Evolutionary conservation across 1,140 invertebrate genomes (phyloP).

Genomic region (Hyphantria cunea): DNA sequence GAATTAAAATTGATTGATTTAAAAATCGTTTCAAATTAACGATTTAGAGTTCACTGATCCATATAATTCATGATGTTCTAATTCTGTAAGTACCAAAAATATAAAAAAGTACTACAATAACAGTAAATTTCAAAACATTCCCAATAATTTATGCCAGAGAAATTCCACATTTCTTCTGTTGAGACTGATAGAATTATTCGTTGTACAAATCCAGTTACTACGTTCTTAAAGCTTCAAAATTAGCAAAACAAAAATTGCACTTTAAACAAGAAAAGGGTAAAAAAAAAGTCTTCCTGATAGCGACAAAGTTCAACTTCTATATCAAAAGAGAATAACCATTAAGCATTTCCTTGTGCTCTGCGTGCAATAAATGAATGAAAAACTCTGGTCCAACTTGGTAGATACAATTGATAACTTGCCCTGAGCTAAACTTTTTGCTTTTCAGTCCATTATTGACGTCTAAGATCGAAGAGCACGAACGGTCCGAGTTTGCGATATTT

Average conservation of each 20-base stretch:
- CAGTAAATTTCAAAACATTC: no score
- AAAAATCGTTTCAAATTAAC: no score
- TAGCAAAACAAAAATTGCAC: conserved; percentile 52
- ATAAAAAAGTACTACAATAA: no score
- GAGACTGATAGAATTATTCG: no score
- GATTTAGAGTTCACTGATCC: no score
- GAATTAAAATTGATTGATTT: no score
- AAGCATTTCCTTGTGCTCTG: conserved; percentile 58
- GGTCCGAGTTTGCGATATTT: conserved; percentile 40
- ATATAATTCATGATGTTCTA: no score
- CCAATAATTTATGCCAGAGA: no score
- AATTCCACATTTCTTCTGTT: no score
- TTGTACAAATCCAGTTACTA: neutral
- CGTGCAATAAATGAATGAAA: conserved; percentile 73
- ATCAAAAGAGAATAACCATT: conserved; percentile 64
- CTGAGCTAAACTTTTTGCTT: conserved; percentile 68
- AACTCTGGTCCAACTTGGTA: conserved; percentile 61
- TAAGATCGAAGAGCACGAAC: conserved; percentile 50
- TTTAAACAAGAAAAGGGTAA: conserved; percentile 45
- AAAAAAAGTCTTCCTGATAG: conserved; percentile 45
- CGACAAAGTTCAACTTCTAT: conserved; percentile 60
- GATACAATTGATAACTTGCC: conserved; percentile 72
- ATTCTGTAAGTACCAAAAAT: no score
- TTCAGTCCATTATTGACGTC: conserved; percentile 66
- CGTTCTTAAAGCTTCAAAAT: neutral